Evolutionary conservation across 2,888 invertebrate genomes (phyloP).

Genomic region (Linnaemya tessellans): DNA sequence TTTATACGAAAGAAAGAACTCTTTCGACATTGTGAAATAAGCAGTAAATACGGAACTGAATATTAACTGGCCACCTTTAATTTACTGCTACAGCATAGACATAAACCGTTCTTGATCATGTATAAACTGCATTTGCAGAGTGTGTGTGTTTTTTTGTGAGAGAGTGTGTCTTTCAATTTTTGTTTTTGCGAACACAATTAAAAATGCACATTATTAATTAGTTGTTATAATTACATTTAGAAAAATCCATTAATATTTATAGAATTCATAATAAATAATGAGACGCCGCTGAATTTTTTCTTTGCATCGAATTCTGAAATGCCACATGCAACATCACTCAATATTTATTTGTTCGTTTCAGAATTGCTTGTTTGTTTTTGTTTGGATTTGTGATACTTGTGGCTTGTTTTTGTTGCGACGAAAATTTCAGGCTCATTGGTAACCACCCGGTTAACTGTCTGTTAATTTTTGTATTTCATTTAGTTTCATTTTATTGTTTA

Average conservation of each 20-base stretch:
- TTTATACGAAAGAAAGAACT: too few relatives aligned
- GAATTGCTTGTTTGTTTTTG: too few relatives aligned
- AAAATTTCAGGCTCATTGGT: conserved; percentile 63
- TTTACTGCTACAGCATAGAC: conserved; percentile 24
- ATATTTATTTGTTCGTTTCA: conserved; percentile 32
- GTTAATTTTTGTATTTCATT: conserved; percentile 35
- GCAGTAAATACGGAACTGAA: too few relatives aligned
- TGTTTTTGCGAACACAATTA: conserved; percentile 75
- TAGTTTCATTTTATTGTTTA: not conserved
- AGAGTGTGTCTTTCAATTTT: conserved; percentile 22
- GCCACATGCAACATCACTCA: conserved; percentile 74
- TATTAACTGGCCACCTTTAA: conserved; percentile 2
- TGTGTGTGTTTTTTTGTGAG: conserved; percentile 6
- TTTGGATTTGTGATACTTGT: conserved; percentile 3
- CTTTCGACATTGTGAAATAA: too few relatives aligned
- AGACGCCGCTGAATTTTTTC: conserved; percentile 74
- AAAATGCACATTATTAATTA: conserved; percentile 83
- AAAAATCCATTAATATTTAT: conserved; percentile 83
- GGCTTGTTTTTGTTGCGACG: conserved; percentile 17
- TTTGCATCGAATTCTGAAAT: conserved; percentile 51
- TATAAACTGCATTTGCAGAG: conserved; percentile 5
- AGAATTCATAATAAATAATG: conserved; percentile 83
- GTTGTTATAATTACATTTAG: conserved; percentile 83
- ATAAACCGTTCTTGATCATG: conserved; percentile 31
- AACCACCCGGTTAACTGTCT: conserved; percentile 64